phyloP scores from a whole-genome alignment of 2,888 invertebrate species.

The Xylocampa areola region DNA sequence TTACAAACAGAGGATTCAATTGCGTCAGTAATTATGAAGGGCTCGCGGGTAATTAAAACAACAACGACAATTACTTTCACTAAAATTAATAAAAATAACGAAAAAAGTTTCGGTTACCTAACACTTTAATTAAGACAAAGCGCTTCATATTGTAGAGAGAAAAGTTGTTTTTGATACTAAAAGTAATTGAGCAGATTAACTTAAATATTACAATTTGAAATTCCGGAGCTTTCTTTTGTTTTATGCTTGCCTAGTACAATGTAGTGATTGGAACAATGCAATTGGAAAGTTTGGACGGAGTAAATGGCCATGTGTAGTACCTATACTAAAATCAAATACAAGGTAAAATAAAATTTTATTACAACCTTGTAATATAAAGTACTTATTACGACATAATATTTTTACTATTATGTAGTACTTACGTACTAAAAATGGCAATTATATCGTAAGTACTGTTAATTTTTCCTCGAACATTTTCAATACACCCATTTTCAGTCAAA shows the following conservation, averaged over 20 bases:
- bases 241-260: conserved; percentile 28
- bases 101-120: conserved; percentile 33
- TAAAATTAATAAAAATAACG: conserved; percentile 36
- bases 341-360: conserved; percentile 3
- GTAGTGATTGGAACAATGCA: conserved; percentile 25
- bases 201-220: conserved; percentile 29
- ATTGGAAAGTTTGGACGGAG: conserved; percentile 38
- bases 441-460: too few relatives aligned
- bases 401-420: not conserved
- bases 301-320: not conserved
- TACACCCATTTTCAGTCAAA: too few relatives aligned
- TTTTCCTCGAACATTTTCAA: too few relatives aligned
- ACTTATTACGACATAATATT: not conserved
- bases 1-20: conserved; percentile 21
- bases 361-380: not conserved
- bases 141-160: conserved; percentile 20
- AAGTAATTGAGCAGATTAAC: conserved; percentile 32
- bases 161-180: conserved; percentile 27
- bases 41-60: conserved; percentile 34
- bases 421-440: not conserved
- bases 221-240: conserved; percentile 40
- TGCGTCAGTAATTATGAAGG: conserved; percentile 18
- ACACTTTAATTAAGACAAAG: conserved; percentile 18
- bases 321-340: conserved; percentile 1
- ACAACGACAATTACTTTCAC: conserved; percentile 45